Percentiles rank a stretch among this genome's conserved stretches.
Conservation (phyloP, 2,113 vertebrate genomes). For the Corydoras sp. region DNA sequence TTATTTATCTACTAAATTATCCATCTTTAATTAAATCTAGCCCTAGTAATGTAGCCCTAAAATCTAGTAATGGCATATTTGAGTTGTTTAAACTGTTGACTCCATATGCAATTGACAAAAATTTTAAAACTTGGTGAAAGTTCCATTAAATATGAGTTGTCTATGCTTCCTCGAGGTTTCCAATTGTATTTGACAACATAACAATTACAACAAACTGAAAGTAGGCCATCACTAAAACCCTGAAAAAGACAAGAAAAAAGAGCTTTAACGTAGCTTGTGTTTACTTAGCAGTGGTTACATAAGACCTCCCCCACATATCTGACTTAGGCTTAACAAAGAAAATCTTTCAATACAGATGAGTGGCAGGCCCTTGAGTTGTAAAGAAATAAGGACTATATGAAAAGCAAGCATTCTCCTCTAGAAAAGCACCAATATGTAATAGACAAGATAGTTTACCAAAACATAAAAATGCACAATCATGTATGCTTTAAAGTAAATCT, state of each 20-base stretch:
- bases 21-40: no score
- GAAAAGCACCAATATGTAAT: neutral
- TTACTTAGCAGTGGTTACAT: constrained; percentile 10
- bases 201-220: neutral
- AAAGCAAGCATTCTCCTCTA: neutral
- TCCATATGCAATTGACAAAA: no score
- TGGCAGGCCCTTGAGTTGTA: constrained; percentile 2
- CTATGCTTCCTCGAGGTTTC: no score
- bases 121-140: no score
- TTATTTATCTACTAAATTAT: no score
- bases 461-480: no score
- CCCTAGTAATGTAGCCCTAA: no score
- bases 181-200: no score
- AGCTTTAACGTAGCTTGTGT: neutral
- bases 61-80: no score
- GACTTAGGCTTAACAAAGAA: constrained; percentile 2
- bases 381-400: constrained; percentile 7
- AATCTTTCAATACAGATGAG: neutral
- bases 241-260: neutral
- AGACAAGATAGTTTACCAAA: no score
- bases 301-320: constrained; percentile 12
- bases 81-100: no score
- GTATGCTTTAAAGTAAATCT: neutral
- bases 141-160: no score
- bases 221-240: neutral